These are phyloP conservation scores for Thereva nobilitata DNA, from an alignment of 2,888 invertebrate genomes.

Conservation along the genomic window DNA sequence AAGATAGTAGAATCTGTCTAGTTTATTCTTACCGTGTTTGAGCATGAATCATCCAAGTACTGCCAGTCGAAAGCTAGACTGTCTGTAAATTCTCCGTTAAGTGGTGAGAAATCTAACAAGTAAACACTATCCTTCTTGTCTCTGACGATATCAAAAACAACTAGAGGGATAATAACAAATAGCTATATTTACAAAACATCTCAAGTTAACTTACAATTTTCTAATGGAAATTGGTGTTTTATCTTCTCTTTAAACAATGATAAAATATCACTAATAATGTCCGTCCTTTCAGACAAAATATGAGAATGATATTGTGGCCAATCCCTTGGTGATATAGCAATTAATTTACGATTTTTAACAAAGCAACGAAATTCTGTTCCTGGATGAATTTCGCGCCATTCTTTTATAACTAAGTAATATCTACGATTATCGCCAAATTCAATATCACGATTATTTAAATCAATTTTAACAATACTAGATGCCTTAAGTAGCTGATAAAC, in stretches of 20 bases:
- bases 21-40: constrained; percentile 21
- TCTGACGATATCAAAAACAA: constrained; percentile 45
- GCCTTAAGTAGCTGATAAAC: constrained; percentile 45
- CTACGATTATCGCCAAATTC: neutral
- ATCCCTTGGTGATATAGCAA: constrained; percentile 44
- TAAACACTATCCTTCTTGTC: constrained; percentile 40
- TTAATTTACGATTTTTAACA: constrained; percentile 40
- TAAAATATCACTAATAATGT: constrained; percentile 44
- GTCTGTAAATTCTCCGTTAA: constrained; percentile 38
- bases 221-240: constrained; percentile 41
- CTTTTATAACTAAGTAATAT: constrained; percentile 41
- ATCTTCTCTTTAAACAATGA: constrained; percentile 44
- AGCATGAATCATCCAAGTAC: constrained; percentile 25
- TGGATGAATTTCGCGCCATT: constrained; percentile 45
- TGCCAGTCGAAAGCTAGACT: constrained; percentile 44
- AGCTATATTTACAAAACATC: neutral
- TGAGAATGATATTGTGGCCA: constrained; percentile 44
- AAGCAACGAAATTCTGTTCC: constrained; percentile 45
- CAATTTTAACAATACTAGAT: constrained; percentile 42
- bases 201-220: constrained; percentile 41
- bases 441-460: constrained; percentile 34
- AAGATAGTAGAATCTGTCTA: neutral
- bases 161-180: no score
- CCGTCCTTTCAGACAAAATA: constrained; percentile 38
- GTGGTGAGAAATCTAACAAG: constrained; percentile 44